Base-by-base conservation (phyloP, 2,113 vertebrate genomes). In the Oryzias woworae region DNA sequence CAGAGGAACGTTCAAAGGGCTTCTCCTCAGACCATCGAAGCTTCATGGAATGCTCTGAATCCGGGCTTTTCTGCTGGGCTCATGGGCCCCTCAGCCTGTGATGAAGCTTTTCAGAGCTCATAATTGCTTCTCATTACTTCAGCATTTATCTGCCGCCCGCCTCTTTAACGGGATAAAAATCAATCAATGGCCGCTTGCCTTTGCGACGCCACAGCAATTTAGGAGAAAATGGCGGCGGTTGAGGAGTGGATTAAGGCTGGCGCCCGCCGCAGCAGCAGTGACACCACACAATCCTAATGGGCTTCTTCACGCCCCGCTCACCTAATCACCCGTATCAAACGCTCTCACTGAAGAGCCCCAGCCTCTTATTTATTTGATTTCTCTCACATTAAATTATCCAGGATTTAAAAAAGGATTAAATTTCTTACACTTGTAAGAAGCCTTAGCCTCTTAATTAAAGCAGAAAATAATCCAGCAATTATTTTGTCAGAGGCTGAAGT, bases 321-420 rank as follows among this genome's bases (percentile, higher is more conserved):
- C 88, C 90, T 91, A 90, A 91, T 92, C 88, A 90, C 80, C 89
- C 88, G 62, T 90, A 89, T 92, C 89, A 88, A 89, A 86, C 82
- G 80, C 82, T 82, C 85, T 87, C 84, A 83, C 67, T 76, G 59
- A 77, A 7, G 66, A 81, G 75, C 77, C 62, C 23, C 41, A 69
- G 80, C 78, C 73, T 75, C 84, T 85, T 88, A 89, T 90, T 91
- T 90, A 90, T 90, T 87, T 88, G 82, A 89, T 89, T 90, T 86
- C 83, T 74, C 88, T 87, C 85, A 87, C 83, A 90, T 91, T 89
- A 91, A 91, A 91, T 89, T 90, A 89, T 90, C 81, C 75, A 83
- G 89, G 88, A 92, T 89, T 92, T 90, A 81, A 78, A 84, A 76
- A 86, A 85, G 78, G 87, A 85, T 88, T 91, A 90, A 90, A 45